Evolutionary conservation across 2,888 invertebrate genomes (phyloP), one percentile per base, ranked within the genome.

Genomic region (Monoplex corrugatus): DNA sequence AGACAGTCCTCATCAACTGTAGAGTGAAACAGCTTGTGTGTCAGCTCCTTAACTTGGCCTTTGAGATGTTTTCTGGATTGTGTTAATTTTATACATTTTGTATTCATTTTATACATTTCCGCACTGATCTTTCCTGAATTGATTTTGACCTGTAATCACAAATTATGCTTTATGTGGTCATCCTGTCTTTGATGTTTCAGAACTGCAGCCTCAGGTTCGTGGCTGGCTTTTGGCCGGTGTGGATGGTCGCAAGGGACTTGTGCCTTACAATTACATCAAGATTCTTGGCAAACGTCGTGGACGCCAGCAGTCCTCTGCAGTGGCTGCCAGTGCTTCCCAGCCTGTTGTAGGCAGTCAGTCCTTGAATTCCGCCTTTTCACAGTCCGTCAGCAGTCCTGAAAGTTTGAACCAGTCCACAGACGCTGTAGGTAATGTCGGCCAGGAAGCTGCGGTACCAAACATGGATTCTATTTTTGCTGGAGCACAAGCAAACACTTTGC

Each of bases 161-260:
- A 57, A 57, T 28, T 57, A 28, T 57, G 57, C 28, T 57, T 23
- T 28, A 23, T 57, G 2, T 57, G 16, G 2, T 57, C 16, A 57
- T 57, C 10, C 57, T 57, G 57, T 28, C 28, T 57, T 35, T 75
- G 23, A 6, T 80, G 78, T 93, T 0, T 97, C 97, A 95, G 97
- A 98, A 92, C 96, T 98, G 43, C 99, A 99, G 96, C 97, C 97
- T 5, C 95, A 96, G 91, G 94, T 97, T 13, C 95, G 96, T 91
- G 97, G 95, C 63, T 97, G 97, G 97, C 95, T 97, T 16, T 92
- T 97, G 88, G 97, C 96, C 0, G 95, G 96, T 90, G 95, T 96
- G 13, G 97, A 97, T 94, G 96, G 97, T 82, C 94, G 95, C 86
- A 95, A 95, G 89, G 97, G 97, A 13, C 93, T 97, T 2, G 96